Evolutionary conservation across 2,888 invertebrate species (phyloP).

Genomic region (Dastarcus helophoroides): DNA sequence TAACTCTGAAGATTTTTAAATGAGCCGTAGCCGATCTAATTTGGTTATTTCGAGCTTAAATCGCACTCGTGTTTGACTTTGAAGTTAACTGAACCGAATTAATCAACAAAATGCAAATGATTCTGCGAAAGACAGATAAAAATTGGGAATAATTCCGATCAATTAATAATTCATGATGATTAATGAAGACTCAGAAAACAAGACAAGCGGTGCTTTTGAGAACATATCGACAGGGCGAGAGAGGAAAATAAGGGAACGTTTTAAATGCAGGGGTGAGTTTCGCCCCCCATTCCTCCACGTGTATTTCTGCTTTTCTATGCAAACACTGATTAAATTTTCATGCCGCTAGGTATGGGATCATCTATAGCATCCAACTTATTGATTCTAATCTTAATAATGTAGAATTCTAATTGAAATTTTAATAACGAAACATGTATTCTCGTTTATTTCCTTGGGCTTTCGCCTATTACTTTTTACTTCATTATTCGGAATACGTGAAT

Average conservation of each 20-base stretch:
- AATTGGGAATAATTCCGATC: too few relatives aligned
- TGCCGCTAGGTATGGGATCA: slow-evolving; percentile 27
- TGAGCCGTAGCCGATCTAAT: too few relatives aligned
- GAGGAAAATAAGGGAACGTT: slow-evolving; percentile 14
- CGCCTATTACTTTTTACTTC: too few relatives aligned
- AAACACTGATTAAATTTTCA: slow-evolving; percentile 31
- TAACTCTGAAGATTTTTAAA: too few relatives aligned
- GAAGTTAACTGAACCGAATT: too few relatives aligned
- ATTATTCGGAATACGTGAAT: too few relatives aligned
- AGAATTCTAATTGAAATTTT: slow-evolving; percentile 23
- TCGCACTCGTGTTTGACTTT: too few relatives aligned
- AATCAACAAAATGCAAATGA: too few relatives aligned
- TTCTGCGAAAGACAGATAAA: too few relatives aligned
- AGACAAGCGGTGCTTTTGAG: slow-evolving; percentile 3
- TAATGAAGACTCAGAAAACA: slow-evolving; percentile 12
- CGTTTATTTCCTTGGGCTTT: background rate
- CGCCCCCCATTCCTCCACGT: slow-evolving; percentile 22
- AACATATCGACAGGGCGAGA: slow-evolving; percentile 11
- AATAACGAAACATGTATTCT: slow-evolving; percentile 11
- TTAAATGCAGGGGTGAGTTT: slow-evolving; percentile 21
- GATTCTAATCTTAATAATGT: slow-evolving; percentile 24
- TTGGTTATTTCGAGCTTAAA: too few relatives aligned
- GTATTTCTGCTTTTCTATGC: slow-evolving; percentile 28
- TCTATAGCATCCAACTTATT: slow-evolving; percentile 25
- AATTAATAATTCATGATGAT: slow-evolving; percentile 11